These are phyloP conservation scores for Peromyscus leucopus DNA, from an alignment of 2,113 vertebrate genomes.

Conservation along the genomic window DNA sequence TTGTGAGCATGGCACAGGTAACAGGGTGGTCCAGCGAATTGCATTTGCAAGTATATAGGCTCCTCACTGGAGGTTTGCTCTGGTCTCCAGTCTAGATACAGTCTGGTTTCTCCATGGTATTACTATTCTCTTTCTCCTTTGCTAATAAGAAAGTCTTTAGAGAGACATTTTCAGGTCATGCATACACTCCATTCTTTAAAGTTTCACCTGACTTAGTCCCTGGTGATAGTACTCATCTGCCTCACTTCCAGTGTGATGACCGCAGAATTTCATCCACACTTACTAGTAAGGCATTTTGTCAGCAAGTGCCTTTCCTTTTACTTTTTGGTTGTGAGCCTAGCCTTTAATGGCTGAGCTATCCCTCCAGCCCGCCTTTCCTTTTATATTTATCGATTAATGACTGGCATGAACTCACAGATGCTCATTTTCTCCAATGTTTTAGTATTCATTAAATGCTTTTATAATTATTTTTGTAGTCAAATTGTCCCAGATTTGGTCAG, in stretches of 20 bases:
- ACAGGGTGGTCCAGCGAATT: background rate
- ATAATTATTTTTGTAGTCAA: constrained; percentile 23
- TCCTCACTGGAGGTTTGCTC: background rate
- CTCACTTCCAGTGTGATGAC: background rate
- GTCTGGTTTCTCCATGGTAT: background rate
- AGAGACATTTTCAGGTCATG: background rate
- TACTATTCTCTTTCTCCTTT: background rate
- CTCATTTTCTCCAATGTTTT: background rate
- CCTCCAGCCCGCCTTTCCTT: background rate
- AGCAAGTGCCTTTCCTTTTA: background rate
- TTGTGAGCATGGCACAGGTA: background rate
- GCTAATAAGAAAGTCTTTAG: background rate
- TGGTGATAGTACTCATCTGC: background rate
- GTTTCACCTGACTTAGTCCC: background rate
- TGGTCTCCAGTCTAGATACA: background rate
- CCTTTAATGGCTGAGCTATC: too few relatives aligned
- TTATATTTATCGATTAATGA: background rate
- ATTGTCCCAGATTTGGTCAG: background rate
- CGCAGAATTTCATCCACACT: background rate
- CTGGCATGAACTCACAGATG: background rate
- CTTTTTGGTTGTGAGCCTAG: too few relatives aligned
- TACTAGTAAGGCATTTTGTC: constrained; percentile 3
- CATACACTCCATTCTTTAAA: background rate
- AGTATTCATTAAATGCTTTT: background rate
- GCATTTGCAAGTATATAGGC: background rate